Evolutionary conservation across 2,888 invertebrate genomes (phyloP).

Genomic region (Harmothoe impar): DNA sequence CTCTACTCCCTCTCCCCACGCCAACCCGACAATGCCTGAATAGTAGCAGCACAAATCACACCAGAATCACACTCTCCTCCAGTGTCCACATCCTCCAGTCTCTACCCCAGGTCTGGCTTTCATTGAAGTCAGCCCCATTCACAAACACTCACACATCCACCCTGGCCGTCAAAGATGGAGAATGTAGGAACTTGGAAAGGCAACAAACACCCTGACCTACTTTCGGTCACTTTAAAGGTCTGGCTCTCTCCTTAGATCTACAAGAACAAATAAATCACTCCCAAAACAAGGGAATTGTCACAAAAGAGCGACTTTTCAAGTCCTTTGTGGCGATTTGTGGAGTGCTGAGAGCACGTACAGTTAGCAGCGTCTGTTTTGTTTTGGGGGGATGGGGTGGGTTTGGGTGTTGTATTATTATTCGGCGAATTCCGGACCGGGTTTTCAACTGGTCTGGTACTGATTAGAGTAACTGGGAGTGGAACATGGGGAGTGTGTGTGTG

Average conservation of each 20-base stretch:
- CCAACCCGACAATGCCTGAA: too few species aligned
- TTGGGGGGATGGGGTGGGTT: not conserved
- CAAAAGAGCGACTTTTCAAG: constrained; percentile 20
- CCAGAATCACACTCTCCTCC: too few species aligned
- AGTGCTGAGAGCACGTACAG: not conserved
- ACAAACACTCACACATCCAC: not conserved
- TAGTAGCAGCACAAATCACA: too few species aligned
- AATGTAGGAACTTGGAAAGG: constrained; percentile 13
- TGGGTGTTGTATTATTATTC: constrained; percentile 12
- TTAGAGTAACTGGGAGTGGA: not conserved
- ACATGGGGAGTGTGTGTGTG: too few species aligned
- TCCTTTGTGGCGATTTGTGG: not conserved
- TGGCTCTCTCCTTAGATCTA: not conserved
- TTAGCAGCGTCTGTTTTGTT: not conserved
- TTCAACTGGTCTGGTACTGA: not conserved
- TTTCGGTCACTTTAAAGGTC: not conserved
- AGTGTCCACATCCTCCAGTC: too few species aligned
- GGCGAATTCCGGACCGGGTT: not conserved
- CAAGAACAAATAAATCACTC: constrained; percentile 6
- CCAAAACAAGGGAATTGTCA: constrained; percentile 13
- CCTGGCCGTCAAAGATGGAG: not conserved
- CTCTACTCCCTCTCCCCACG: not conserved
- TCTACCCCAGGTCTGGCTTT: not conserved
- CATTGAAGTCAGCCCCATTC: constrained; percentile 13
- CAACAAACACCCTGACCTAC: not conserved